Base-by-base conservation (phyloP, 2,113 vertebrate species). In the Sporophila hypoxantha region DNA sequence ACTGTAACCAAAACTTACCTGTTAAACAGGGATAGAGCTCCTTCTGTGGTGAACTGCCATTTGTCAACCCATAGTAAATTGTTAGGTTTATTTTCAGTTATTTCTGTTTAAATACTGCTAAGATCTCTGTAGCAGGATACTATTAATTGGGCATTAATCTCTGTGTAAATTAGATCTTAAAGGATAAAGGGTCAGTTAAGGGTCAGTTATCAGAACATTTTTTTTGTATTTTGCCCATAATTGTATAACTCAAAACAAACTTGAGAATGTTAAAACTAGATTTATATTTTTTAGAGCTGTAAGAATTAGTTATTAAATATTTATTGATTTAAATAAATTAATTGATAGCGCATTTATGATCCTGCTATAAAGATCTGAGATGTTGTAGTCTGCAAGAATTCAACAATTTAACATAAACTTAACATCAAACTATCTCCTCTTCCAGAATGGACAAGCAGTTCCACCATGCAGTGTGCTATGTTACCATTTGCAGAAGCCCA, bases 401-500 rank as follows among this genome's bases (percentile, higher is more conserved):
- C 29, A 47, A 41, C 17, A 74, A 14, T 7, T 59, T 73, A 46
- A 53, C 39, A 30, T 39, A 50, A 53, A 21, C 37, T 37, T 73
- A 44, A 44, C 22, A 60, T 52, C 14, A 42, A 53, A 53, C 5
- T 36, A 4, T n/a, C 14, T 46, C 60, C n/a, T 80, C n/a, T 80
- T 39, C 34, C 17, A 36, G 47, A 53, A 53, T 12, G 23, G 52
- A 53, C 46, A 66, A 30, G 30, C 14, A 52, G n/a, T 65, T 59
- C 27, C 12, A 59, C 59, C 36, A 16, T 41, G 36, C 50, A 73
- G 19, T 65, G 47, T 50, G 32, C 18, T 26, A 14, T 46, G n/a
- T 46, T 97, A 96, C 70, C 92, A 94, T 61, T 98, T 89, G 32
- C 74, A 97, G 87, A 94, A 96, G 94, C 71, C 97, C 97, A 71